Evolutionary conservation across 2,888 invertebrate species (phyloP).

Genomic region (Drosophila multiciliata): DNA sequence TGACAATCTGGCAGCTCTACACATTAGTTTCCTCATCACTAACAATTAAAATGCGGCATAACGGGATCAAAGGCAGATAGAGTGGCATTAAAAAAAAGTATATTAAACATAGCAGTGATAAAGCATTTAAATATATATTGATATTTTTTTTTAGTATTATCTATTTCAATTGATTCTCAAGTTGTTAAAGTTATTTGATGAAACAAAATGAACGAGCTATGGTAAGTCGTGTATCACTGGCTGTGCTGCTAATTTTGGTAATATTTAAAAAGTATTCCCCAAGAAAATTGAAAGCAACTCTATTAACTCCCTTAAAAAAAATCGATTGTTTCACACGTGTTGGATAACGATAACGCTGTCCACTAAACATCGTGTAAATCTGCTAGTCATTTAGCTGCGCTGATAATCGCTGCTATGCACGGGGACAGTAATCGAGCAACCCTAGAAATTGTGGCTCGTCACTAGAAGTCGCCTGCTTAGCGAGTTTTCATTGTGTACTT

Average conservation of each 20-base stretch:
- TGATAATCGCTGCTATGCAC: background rate
- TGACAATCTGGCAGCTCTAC: background rate
- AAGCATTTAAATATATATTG: background rate
- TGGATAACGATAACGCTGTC: slow-evolving; percentile 35
- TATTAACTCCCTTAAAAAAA: background rate
- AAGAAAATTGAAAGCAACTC: slow-evolving; percentile 33
- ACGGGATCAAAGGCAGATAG: background rate
- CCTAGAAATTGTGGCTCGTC: slow-evolving; percentile 42
- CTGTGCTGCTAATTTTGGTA: slow-evolving; percentile 50
- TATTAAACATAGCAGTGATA: no score
- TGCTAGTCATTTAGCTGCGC: slow-evolving; percentile 36
- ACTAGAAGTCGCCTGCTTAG: slow-evolving; percentile 45
- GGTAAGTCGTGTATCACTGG: background rate
- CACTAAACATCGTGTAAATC: slow-evolving; percentile 2
- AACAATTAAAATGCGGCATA: background rate
- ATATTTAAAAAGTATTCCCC: slow-evolving; percentile 44
- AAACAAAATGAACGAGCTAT: background rate
- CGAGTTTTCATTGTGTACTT: slow-evolving; percentile 32
- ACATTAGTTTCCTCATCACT: background rate
- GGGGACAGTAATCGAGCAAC: slow-evolving; percentile 24
- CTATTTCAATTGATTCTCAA: background rate
- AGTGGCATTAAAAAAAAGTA: background rate
- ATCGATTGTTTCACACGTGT: slow-evolving; percentile 42
- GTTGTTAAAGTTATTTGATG: background rate
- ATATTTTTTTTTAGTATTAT: background rate